Percentiles rank a stretch among this genome's conserved stretches.
These are phyloP conservation scores for Holotrichia oblita DNA, from an alignment of 1,140 invertebrate species.

Conservation along the genomic window DNA sequence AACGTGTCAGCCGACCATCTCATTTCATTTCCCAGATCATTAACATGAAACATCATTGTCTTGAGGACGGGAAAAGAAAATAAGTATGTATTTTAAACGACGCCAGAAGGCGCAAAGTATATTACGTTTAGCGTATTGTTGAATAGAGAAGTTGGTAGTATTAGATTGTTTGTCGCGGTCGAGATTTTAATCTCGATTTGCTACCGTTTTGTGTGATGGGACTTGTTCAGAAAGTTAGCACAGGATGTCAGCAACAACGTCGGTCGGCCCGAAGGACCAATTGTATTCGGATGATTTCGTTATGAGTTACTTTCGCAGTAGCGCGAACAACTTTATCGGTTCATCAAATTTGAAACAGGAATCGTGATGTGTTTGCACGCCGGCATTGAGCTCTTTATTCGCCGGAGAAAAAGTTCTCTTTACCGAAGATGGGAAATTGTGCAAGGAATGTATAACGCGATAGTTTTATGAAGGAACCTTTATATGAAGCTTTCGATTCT, in stretches of 20 bases:
- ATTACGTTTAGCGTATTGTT: neutral
- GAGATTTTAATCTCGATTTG: conserved; percentile 14
- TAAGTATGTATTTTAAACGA: neutral
- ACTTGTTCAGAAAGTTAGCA: neutral
- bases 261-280: neutral
- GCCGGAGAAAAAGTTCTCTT: neutral
- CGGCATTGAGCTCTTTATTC: neutral
- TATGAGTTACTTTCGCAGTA: neutral
- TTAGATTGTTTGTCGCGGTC: neutral
- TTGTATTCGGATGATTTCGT: neutral
- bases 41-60: conserved; percentile 11
- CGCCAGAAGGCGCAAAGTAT: neutral
- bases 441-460: neutral
- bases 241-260: neutral
- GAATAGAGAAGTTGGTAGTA: neutral
- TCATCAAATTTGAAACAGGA: neutral
- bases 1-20: neutral
- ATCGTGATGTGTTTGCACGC: conserved; percentile 6
- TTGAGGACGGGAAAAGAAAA: neutral
- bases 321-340: neutral
- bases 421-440: neutral
- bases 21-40: conserved; percentile 2
- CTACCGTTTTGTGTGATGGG: neutral
- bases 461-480: too few species aligned
- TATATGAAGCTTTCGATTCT: too few species aligned